Evolutionary conservation across 1,140 invertebrate genomes (phyloP).

Genomic region (Trichogramma pretiosum): DNA sequence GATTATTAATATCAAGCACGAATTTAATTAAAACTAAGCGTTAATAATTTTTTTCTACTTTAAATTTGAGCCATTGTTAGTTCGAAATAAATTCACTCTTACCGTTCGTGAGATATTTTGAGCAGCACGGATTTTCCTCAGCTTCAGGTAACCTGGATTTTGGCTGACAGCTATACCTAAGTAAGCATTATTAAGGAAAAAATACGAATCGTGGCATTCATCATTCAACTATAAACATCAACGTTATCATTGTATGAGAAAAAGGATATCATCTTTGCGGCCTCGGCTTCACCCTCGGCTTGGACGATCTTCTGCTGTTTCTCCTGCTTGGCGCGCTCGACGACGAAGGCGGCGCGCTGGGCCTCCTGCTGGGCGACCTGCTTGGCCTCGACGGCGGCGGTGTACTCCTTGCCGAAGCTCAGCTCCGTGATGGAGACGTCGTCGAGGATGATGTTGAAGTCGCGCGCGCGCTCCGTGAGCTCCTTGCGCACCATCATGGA

Average conservation of each 20-base stretch:
- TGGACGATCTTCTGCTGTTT: slow-evolving; percentile 99
- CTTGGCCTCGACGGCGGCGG: slow-evolving; percentile 98
- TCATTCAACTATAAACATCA: neutral
- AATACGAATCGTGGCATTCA: too few relatives aligned
- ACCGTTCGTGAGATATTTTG: slow-evolving; percentile 95
- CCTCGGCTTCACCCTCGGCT: slow-evolving; percentile 98
- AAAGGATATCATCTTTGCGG: slow-evolving; percentile 94
- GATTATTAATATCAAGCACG: slow-evolving; percentile 1
- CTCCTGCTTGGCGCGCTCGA: slow-evolving; percentile 96
- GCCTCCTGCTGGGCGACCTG: slow-evolving; percentile 99
- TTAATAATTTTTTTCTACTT: slow-evolving; percentile 8
- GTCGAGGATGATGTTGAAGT: slow-evolving; percentile 98
- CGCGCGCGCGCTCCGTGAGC: slow-evolving; percentile 89
- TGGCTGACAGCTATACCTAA: slow-evolving; percentile 89
- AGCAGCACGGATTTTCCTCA: slow-evolving; percentile 94
- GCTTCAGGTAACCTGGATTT: slow-evolving; percentile 96
- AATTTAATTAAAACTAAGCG: slow-evolving; percentile 1
- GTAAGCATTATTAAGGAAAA: slow-evolving; percentile 63
- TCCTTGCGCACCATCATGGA: slow-evolving; percentile 89
- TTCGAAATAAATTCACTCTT: too few relatives aligned
- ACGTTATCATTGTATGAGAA: too few relatives aligned
- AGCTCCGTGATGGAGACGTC: slow-evolving; percentile 99
- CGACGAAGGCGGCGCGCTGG: slow-evolving; percentile 94
- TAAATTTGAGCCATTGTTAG: too few relatives aligned
- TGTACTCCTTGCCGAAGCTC: slow-evolving; percentile 98